Evolutionary conservation across 2,113 vertebrate genomes (phyloP), one percentile per base, ranked within the genome.

Genomic region (Fregetta grallaria): DNA sequence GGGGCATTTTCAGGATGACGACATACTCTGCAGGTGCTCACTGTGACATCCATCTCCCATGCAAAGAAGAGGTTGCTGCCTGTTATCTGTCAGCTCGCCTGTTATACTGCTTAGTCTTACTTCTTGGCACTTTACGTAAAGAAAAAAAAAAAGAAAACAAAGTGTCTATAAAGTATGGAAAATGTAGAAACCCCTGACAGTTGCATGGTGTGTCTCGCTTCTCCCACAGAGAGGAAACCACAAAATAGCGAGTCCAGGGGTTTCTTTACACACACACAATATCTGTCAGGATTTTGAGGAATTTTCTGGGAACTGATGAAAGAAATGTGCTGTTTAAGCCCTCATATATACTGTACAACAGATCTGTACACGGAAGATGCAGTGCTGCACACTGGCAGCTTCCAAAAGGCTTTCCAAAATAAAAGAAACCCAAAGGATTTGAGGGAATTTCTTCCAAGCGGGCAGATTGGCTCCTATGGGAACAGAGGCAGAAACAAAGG

Each of bases 161-260:
- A 78, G 34, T 42, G 17, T 80, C 77, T 86, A 71, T 87, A 87
- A 95, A 95, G 92, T 94, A 97, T 94, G 93, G 95, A 96, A 96
- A 94, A 93, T 75, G 72, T 94, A 95, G 85, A 90, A 94, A 42
- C 55, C 61, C 80, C 52, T 97, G 95, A 96, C 95, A 97, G 93
- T 96, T 96, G 81, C 94, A 92, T 80, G 81, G 86, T 96, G 84
- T 92, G 79, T 95, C 96, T 88, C 78, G 72, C 92, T 97, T 96
- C 92, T 90, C 94, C 92, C 88, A 91, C 88, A 88, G 93, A 97
- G 96, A 97, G 88, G 90, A 97, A 97, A 97, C 95, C 96, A 88
- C 97, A 95, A 93, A 96, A 96, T 85, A 92, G 92, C 63, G 83
- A 91, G 94, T 93, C 59, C 52, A n/a, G 93, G 92, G 92, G 77